Evolutionary conservation across 2,113 vertebrate species (phyloP), one percentile per base, ranked within the genome.

Genomic region (Chaetorhynchus papuensis): DNA sequence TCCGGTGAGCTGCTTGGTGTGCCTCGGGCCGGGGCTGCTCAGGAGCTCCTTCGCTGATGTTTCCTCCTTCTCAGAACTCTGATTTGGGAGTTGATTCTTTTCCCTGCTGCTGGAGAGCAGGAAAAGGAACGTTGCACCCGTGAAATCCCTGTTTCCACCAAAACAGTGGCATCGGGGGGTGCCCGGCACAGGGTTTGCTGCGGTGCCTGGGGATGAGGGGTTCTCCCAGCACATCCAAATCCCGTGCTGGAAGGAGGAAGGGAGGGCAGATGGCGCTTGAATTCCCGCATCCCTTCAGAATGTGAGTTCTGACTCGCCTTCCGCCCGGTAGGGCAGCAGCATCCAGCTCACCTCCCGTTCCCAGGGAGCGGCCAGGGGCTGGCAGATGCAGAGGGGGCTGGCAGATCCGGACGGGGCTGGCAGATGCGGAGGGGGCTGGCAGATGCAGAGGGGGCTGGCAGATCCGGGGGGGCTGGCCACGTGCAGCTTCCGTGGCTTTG

Each of bases 41-140:
- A 3, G 52, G 88, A 93, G 83, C 66, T 87, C 54, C 35, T 83
- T 63, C 3, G 66, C 79, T 74, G 12, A 3, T 21, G 19, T 59
- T 94, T 95, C 93, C 56, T 94, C 91, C 91, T 92, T 94, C 89
- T 56, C 72, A 60, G 91, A 60, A 90, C 66, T 90, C 59, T 31
- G 59, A 56, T 86, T 47, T 61, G 47, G 35, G 56, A 80, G 16
- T 7, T 26, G 27, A 12, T 39, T 72, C 13, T 50, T 42, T 11
- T 22, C 7, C 22, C 72, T 49, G 30, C 79, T 84, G 76, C 30
- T 75, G 26, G 52, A 9, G n/a, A 75, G 87, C 81, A 82, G 60
- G 54, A 84, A 45, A 53, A 72, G 82, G n/a, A 65, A 28, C 16
- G 7, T 20, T 21, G 45, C 69, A 70, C 59, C 22, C 0, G 0